A percentile compares a stretch with the other conserved stretches of the same genome.
phyloP scores from a whole-genome alignment of 2,113 vertebrate genomes.

The Azemiops feae region DNA sequence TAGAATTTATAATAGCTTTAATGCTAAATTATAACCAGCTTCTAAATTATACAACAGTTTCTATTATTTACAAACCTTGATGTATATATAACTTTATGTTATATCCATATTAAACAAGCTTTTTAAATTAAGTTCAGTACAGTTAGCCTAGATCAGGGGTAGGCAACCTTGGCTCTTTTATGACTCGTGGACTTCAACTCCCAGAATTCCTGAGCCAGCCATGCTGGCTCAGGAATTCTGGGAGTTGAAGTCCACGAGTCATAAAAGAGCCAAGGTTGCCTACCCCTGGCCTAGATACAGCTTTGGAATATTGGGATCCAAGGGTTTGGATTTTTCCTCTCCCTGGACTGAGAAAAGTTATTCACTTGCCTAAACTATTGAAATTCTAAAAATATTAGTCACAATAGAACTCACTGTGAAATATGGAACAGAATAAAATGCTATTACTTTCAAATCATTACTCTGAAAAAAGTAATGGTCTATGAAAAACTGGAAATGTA shows the following conservation, averaged over 20 bases:
- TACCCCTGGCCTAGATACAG: not conserved
- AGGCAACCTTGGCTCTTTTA: no score
- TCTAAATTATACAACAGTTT: not conserved
- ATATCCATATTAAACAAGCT: not conserved
- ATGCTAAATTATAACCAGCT: not conserved
- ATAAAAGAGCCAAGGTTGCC: no score
- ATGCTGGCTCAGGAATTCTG: no score
- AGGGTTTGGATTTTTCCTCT: not conserved
- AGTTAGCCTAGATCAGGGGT: not conserved
- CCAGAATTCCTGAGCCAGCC: no score
- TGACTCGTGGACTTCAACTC: no score
- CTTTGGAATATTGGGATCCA: not conserved
- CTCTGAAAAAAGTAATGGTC: not conserved
- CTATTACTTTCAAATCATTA: not conserved
- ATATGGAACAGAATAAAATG: not conserved
- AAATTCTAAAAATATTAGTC: conserved; percentile 2
- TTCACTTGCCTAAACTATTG: not conserved
- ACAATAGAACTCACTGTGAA: not conserved
- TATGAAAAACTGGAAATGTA: not conserved
- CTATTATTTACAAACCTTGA: not conserved
- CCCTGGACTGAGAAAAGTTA: not conserved
- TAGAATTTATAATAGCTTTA: not conserved
- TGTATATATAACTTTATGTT: not conserved
- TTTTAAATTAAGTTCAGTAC: not conserved
- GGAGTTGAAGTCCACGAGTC: no score